Conservation (phyloP, 2,113 vertebrate genomes). For the Ranitomeya variabilis region DNA sequence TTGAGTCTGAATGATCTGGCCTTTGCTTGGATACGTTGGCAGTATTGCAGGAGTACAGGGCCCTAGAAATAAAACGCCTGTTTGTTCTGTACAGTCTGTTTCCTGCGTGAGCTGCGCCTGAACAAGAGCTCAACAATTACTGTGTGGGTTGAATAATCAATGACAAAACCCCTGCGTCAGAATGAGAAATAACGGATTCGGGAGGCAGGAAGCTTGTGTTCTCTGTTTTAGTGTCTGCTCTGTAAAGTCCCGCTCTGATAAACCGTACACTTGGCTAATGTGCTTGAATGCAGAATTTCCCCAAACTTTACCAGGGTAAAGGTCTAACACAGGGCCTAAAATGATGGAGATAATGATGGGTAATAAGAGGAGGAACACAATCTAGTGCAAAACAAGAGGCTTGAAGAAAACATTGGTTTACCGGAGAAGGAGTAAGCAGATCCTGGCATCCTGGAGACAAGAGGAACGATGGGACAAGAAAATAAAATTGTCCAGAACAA, state of each 20-base stretch:
- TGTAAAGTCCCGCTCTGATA: background rate
- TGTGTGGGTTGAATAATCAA: slow-evolving; percentile 48
- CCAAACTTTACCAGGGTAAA: background rate
- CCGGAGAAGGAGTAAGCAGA: too few relatives aligned
- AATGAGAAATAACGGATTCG: background rate
- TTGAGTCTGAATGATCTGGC: background rate
- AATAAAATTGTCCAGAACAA: too few relatives aligned
- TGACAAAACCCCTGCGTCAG: slow-evolving; percentile 32
- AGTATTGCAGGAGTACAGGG: background rate
- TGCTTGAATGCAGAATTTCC: background rate
- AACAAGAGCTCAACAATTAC: slow-evolving; percentile 21
- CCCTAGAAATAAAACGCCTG: background rate
- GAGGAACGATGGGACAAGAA: too few relatives aligned
- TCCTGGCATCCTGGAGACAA: too few relatives aligned
- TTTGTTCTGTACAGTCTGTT: slow-evolving; percentile 30
- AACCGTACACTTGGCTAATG: background rate
- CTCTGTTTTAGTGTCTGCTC: background rate
- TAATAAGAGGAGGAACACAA: too few relatives aligned
- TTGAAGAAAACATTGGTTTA: too few relatives aligned
- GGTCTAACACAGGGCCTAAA: too few relatives aligned
- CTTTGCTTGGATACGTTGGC: background rate
- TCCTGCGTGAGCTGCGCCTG: slow-evolving; percentile 6
- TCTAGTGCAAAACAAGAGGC: too few relatives aligned
- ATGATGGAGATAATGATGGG: too few relatives aligned
- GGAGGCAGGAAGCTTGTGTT: background rate